phyloP scores from a whole-genome alignment of 35 echinoderm and acorn worm species.

The Strongylocentrotus purpuratus region DNA sequence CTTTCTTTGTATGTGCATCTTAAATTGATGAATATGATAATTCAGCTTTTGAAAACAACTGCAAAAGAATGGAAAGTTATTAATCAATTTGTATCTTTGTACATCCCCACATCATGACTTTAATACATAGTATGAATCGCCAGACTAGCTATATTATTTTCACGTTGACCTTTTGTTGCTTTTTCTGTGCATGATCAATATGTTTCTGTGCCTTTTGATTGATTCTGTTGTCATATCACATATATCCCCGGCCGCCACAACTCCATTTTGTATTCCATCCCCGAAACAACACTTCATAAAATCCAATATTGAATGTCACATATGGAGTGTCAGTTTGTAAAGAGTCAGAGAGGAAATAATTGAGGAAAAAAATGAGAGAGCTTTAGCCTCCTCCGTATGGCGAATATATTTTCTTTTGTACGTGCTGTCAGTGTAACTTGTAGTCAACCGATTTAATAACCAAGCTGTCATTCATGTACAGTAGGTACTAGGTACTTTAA shows the following conservation, averaged over 20 bases:
- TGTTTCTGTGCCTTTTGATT: constrained; percentile 1
- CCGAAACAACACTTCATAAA: background rate
- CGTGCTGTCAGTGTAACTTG: background rate
- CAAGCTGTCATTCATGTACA: too few relatives aligned
- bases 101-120: too few relatives aligned
- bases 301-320: constrained; percentile 12
- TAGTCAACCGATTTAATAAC: too few relatives aligned
- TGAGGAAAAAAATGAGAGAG: background rate
- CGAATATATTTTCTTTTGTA: background rate
- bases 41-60: too few relatives aligned
- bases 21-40: too few relatives aligned
- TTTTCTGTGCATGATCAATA: constrained; percentile 3
- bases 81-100: too few relatives aligned
- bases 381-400: background rate
- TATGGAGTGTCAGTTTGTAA: background rate
- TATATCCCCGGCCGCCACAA: background rate
- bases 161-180: background rate
- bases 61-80: too few relatives aligned
- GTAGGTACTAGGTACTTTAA: too few relatives aligned
- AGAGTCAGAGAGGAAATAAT: background rate
- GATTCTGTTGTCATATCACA: background rate
- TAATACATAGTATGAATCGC: background rate
- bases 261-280: background rate
- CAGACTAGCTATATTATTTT: background rate
- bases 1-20: too few relatives aligned